These are phyloP conservation scores for Lepidurus arcticus DNA, from an alignment of 1,140 invertebrate genomes.

Conservation along the genomic window DNA sequence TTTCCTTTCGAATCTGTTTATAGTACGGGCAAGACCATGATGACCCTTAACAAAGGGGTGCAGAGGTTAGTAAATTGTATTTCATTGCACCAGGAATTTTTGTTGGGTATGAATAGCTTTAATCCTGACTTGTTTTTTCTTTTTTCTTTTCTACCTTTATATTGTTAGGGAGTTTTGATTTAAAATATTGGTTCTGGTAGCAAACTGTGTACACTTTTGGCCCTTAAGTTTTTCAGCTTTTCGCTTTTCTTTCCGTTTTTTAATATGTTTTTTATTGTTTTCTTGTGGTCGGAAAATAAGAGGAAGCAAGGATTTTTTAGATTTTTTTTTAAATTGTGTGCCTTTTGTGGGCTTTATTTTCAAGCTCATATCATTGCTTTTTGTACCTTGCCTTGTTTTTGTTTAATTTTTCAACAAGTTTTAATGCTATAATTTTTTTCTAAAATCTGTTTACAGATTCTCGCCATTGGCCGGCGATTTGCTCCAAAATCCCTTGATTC, in stretches of 20 bases:
- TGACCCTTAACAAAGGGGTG: constrained; percentile 82
- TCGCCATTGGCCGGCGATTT: constrained; percentile 89
- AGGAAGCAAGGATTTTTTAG: constrained; percentile 20
- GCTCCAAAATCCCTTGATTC: constrained; percentile 77
- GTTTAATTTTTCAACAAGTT: constrained; percentile 31
- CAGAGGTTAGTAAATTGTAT: constrained; percentile 64
- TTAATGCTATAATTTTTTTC: constrained; percentile 31
- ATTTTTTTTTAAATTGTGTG: constrained; percentile 35
- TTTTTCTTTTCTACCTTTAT: constrained; percentile 36
- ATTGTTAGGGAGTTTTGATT: constrained; percentile 32
- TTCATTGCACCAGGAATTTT: constrained; percentile 19
- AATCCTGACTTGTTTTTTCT: constrained; percentile 38
- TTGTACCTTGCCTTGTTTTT: neutral
- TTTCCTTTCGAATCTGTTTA: constrained; percentile 42
- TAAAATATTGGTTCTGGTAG: constrained; percentile 34
- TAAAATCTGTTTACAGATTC: constrained; percentile 63
- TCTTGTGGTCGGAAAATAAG: no score
- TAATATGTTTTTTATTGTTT: constrained; percentile 31
- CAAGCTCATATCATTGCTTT: constrained; percentile 22
- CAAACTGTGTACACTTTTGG: constrained; percentile 16
- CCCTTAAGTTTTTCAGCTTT: constrained; percentile 29
- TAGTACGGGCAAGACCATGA: constrained; percentile 71
- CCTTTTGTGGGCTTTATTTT: constrained; percentile 25
- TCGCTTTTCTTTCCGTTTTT: constrained; percentile 33
- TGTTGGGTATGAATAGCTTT: neutral